Evolutionary conservation across 2,797 vertebrate genomes (phyloP), one percentile per base, ranked within the genome.

Genomic region (Anniella stebbinsi): DNA sequence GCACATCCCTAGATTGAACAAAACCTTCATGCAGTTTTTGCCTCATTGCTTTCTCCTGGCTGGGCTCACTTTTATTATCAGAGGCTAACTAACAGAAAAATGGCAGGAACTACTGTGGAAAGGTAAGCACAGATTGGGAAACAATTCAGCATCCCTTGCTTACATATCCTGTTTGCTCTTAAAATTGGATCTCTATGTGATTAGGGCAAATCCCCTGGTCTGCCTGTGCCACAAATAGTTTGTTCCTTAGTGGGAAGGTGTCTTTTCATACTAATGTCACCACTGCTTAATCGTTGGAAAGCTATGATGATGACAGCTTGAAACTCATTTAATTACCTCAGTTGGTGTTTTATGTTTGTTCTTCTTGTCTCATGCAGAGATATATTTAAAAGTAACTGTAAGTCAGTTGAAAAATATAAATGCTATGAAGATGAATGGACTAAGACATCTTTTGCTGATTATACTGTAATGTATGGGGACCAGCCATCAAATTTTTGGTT

Each of bases 351-450:
- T 87, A 2, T 75, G 41, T 90, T 48, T 4, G 28, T 63, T 54
- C 23, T 63, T 54, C 23, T 88, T 91, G 41, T 63, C 97, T 89
- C 95, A 97, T 94, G 92, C 91, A 98, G 98, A 91, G 94, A 97
- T 91, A 97, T 99, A 92, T 97, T 99, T 96, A 97, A 96, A 91
- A 97, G 96, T 92, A 97, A 96, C 51, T 95, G 95, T 91, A 95
- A 93, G 72, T 97, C 96, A 57, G 83, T 96, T 30, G 93, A 97
- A 84, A 96, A 97, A 60, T 99, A 98, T 90, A 95, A 97, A 3
- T 99, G 98, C 95, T 97, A 97, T 90, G 97, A 97, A 94, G 98
- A 99, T 93, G 98, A 99, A 91, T 95, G 93, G 88, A 98, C 97
- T 90, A 98, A 97, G 94, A 92, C 98, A 63, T 91, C 93, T 85